These are phyloP conservation scores for Hyposoter didymator DNA, from an alignment of 2,888 invertebrate genomes.

Conservation along the genomic window DNA sequence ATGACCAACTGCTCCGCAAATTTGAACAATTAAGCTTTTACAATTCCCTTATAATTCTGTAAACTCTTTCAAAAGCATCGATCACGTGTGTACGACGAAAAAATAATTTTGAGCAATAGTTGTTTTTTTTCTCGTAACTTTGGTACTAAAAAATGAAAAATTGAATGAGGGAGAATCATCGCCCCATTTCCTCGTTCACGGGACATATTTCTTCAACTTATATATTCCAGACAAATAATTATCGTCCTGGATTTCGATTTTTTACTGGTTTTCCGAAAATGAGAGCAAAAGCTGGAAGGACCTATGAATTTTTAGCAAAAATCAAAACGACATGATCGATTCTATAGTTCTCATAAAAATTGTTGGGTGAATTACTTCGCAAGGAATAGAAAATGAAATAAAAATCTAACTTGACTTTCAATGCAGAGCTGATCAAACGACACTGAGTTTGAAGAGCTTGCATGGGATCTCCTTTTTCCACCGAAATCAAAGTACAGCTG, in stretches of 20 bases:
- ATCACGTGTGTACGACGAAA: background rate
- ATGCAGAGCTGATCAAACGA: background rate
- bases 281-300: background rate
- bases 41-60: background rate
- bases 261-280: background rate
- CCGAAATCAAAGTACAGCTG: background rate
- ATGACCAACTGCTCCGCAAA: background rate
- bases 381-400: background rate
- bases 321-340: background rate
- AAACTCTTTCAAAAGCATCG: background rate
- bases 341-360: background rate
- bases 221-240: background rate
- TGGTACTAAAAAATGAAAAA: constrained; percentile 9
- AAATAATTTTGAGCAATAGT: constrained; percentile 1
- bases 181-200: background rate
- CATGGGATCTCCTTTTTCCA: background rate
- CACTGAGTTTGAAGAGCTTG: background rate
- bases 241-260: too few species aligned
- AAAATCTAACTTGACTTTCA: background rate
- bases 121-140: constrained; percentile 8
- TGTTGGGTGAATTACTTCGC: background rate
- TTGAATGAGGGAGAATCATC: background rate
- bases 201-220: background rate
- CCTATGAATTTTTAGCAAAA: background rate
- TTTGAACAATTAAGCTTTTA: constrained; percentile 1